Percentiles rank a stretch among this genome's conserved stretches.
These are phyloP conservation scores for Falco concolor DNA, from an alignment of 2,797 vertebrate genomes.

Conservation along the genomic window DNA sequence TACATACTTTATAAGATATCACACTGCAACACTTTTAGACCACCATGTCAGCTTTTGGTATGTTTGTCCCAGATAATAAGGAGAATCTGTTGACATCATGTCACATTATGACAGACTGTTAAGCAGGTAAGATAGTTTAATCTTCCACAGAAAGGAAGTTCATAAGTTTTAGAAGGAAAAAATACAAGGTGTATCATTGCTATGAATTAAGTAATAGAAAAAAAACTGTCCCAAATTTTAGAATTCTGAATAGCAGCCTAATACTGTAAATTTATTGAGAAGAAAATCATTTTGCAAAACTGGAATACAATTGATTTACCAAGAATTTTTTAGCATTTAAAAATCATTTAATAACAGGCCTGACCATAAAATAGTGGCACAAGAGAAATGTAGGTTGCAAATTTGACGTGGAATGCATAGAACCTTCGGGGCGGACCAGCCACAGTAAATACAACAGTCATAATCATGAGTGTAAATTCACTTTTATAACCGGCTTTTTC, in stretches of 20 bases:
- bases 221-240: slow-evolving; percentile 7
- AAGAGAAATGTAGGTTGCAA: slow-evolving; percentile 1
- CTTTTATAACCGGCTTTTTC: slow-evolving; percentile 13
- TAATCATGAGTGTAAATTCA: slow-evolving; percentile 4
- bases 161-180: neutral
- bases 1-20: neutral
- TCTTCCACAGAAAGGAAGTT: neutral
- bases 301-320: slow-evolving; percentile 34
- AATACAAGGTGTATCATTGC: neutral
- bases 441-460: neutral
- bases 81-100: neutral
- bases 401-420: slow-evolving; percentile 35
- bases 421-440: slow-evolving; percentile 4
- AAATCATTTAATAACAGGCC: slow-evolving; percentile 33
- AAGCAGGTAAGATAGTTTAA: neutral
- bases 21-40: neutral
- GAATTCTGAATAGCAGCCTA: slow-evolving; percentile 61
- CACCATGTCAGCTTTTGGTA: neutral
- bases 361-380: slow-evolving; percentile 22
- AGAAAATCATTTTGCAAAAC: slow-evolving; percentile 31
- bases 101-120: neutral
- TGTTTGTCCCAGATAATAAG: neutral
- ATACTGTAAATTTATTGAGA: slow-evolving; percentile 53
- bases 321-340: neutral
- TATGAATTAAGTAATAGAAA: neutral